Base-by-base conservation (phyloP, 1,140 invertebrate species). In the Eriocheir sinensis region DNA sequence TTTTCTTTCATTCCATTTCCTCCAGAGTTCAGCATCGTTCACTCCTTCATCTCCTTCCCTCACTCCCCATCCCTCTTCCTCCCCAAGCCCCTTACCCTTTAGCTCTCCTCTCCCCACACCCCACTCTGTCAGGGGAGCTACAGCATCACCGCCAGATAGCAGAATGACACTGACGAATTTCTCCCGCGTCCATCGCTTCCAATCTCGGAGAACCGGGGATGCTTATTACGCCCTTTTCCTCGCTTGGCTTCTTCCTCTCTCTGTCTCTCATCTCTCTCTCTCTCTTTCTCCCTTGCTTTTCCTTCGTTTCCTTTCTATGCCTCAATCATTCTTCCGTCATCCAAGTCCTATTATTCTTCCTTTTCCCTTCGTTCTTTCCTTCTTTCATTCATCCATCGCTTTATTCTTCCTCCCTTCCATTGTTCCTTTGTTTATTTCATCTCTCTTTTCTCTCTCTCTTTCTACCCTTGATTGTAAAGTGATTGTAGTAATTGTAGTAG, bases 381-480 rank as follows among this genome's bases (percentile, higher is more conserved):
- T 81, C 79, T 81, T 27, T 81, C 79, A 8, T 27, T 81, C 79
- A 8, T n/a, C 27, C 32, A 4, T 81, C 79, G 4, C 79, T n/a
- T 34, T n/a, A 4, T n/a, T 27, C 27, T 27, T 81, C 32, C 27
- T n/a, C 27, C 79, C 27, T 27, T 81, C 79, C 27, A 4, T n/a
- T 34, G 3, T 34, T n/a, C 27, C 32, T 34, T n/a, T 27, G 4
- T 27, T 81, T 27, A 8, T 27, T n/a, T 27, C 27, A 4, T 81
- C 79, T 81, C 79, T 81, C 79, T 81, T n/a, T 27, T 81, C 79
- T 81, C 79, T 81, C 79, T 81, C 79, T 81, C 79, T 81, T 27
- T 9, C 79, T n/a, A 12, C 53, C 27, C 27, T 72, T 72, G 27
- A 12, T 72, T 12, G 53, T 72, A 72, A 12, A 72, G 12, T 12